Conservation (phyloP, 1,140 invertebrate genomes). For the Drosophila neocordata region DNA sequence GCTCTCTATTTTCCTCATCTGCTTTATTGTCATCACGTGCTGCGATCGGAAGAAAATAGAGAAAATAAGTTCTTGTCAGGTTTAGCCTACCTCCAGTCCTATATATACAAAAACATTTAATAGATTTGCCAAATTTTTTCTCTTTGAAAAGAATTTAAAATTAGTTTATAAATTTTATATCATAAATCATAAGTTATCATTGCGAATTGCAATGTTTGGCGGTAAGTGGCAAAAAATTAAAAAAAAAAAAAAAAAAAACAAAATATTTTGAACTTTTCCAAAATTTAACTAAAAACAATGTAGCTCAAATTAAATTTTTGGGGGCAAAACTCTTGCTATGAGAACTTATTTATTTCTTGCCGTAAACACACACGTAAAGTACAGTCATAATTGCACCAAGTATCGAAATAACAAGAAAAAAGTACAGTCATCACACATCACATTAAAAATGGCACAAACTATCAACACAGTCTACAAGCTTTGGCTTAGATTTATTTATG, state of each 20-base stretch:
- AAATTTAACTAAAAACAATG: constrained; percentile 29
- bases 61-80: constrained; percentile 74
- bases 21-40: constrained; percentile 64
- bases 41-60: constrained; percentile 28
- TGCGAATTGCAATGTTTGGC: constrained; percentile 76
- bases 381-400: constrained; percentile 25
- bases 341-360: constrained; percentile 60
- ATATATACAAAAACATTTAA: constrained; percentile 8
- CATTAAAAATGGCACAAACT: constrained; percentile 32
- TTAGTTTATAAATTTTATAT: constrained; percentile 31
- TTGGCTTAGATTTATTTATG: constrained; percentile 56
- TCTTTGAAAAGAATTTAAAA: constrained; percentile 15
- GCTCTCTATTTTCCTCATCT: constrained; percentile 20
- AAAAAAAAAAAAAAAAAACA: constrained; percentile 4
- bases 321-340: constrained; percentile 63
- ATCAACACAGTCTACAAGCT: constrained; percentile 40
- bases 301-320: constrained; percentile 36
- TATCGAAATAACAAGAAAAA: constrained; percentile 18
- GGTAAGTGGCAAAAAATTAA: constrained; percentile 67
- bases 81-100: constrained; percentile 55
- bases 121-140: not conserved
- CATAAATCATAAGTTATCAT: constrained; percentile 69
- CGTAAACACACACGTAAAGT: constrained; percentile 1
- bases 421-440: constrained; percentile 49
- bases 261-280: constrained; percentile 18